These are phyloP conservation scores for Acleris sparsana DNA, from an alignment of 2,888 invertebrate genomes.

Conservation along the genomic window DNA sequence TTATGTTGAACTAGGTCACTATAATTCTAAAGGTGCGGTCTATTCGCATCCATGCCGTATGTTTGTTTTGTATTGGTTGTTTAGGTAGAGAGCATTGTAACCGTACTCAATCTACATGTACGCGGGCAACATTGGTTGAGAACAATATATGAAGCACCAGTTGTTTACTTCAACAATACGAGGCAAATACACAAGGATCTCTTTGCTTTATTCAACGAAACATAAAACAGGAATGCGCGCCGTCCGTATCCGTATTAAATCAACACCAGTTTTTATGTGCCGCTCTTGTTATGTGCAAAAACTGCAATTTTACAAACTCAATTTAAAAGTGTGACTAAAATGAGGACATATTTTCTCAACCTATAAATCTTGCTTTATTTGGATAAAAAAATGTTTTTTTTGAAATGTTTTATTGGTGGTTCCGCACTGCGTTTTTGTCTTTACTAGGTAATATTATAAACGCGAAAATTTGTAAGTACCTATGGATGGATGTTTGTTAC, in stretches of 20 bases:
- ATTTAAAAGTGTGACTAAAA: neutral
- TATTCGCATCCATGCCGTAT: slow-evolving; percentile 5
- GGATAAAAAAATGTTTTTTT: neutral
- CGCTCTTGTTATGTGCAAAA: slow-evolving; percentile 3
- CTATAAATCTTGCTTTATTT: neutral
- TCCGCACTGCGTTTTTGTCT: too few relatives aligned
- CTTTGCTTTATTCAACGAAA: neutral
- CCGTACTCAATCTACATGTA: neutral
- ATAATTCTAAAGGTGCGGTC: too few relatives aligned
- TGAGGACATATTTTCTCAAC: neutral
- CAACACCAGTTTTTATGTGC: neutral
- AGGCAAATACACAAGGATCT: slow-evolving; percentile 1
- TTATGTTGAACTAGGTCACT: too few relatives aligned
- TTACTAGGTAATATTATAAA: too few relatives aligned
- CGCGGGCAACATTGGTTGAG: neutral
- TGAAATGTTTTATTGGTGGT: neutral
- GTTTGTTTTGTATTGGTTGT: slow-evolving; percentile 13
- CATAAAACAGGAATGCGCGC: slow-evolving; percentile 1
- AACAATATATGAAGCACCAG: neutral
- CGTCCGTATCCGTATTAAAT: neutral
- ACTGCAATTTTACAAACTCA: slow-evolving; percentile 8
- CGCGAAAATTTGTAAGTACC: too few relatives aligned
- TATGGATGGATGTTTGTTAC: too few relatives aligned
- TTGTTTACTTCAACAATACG: slow-evolving; percentile 5
- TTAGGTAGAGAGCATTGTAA: slow-evolving; percentile 3